Conservation (phyloP, 2,113 vertebrate species). For the Rhinoptilus africanus region DNA sequence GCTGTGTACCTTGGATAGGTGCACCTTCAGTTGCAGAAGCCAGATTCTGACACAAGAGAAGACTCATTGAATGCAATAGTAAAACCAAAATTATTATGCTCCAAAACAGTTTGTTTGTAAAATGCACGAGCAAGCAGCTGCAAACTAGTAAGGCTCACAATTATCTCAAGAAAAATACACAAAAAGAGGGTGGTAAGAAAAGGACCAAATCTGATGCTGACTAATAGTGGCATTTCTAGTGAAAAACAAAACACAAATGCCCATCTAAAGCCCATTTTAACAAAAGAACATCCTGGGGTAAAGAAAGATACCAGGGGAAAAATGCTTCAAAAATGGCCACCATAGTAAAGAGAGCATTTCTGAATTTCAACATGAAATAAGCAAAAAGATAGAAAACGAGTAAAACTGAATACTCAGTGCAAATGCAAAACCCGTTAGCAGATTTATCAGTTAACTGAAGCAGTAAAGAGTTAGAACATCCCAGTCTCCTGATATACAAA, state of each 20-base stretch:
- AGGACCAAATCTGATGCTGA: not conserved
- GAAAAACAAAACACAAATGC: not conserved
- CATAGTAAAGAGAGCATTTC: not conserved
- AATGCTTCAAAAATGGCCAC: not conserved
- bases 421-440: not conserved
- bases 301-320: not conserved
- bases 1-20: not conserved
- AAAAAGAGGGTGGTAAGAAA: not conserved
- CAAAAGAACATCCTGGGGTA: not conserved
- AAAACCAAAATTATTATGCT: not conserved
- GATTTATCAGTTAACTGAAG: not conserved
- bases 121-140: not conserved
- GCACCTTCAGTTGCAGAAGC: not conserved
- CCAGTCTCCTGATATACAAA: not conserved
- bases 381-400: not conserved
- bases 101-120: not conserved
- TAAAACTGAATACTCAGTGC: not conserved
- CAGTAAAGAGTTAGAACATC: not conserved
- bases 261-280: not conserved
- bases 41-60: not conserved
- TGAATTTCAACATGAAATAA: not conserved
- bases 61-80: not conserved
- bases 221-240: not conserved
- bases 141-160: not conserved
- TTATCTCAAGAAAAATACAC: not conserved